Evolutionary conservation across 2,113 vertebrate genomes (phyloP).

Genomic region (Neolamprologus hecqui): DNA sequence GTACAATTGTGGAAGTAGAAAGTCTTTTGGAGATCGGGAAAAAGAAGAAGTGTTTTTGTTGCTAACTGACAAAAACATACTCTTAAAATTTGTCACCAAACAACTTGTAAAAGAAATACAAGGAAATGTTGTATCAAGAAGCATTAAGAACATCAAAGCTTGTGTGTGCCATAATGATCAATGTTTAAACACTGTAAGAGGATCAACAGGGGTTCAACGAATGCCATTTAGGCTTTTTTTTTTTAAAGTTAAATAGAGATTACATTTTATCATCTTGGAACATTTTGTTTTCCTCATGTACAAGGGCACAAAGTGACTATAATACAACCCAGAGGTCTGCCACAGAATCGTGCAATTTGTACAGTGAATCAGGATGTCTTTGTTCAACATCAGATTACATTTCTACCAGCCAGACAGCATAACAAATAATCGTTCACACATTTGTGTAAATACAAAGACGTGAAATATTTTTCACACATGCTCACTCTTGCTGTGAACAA

Average conservation of each 20-base stretch:
- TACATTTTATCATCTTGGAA: constrained; percentile 15
- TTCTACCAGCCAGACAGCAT: neutral
- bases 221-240: neutral
- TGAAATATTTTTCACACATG: neutral
- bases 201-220: neutral
- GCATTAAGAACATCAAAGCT: neutral
- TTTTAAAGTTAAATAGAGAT: neutral
- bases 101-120: neutral
- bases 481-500: neutral
- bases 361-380: neutral
- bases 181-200: neutral
- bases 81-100: neutral
- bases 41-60: neutral
- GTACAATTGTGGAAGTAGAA: constrained; percentile 8
- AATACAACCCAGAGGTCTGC: neutral
- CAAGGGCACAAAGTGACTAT: constrained; percentile 5
- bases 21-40: neutral
- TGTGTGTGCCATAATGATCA: neutral
- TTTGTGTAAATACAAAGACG: neutral
- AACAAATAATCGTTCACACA: neutral
- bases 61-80: neutral
- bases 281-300: neutral
- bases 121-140: neutral
- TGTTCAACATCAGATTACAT: neutral
- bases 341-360: neutral